Base-by-base conservation (phyloP, 2,113 vertebrate species). In the Miniopterus natalensis region DNA sequence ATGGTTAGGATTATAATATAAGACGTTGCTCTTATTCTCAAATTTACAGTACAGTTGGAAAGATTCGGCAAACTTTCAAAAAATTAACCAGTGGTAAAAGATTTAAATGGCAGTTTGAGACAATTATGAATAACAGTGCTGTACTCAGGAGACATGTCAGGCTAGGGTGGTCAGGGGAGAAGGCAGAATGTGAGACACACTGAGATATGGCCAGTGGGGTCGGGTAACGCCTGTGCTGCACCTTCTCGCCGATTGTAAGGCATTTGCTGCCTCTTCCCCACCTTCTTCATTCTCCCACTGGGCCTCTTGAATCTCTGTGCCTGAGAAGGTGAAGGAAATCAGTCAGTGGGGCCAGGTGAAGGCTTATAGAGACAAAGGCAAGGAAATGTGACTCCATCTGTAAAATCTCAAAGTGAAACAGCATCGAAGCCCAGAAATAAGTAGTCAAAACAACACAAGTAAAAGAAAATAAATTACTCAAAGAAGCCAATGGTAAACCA, bases 41-140 rank as follows among this genome's bases (percentile, higher is more conserved):
- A 73, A 63, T 68, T 84, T 79, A 45, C 5, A 79, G 29, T 80
- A 31, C 17, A 40, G 1, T 47, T 74, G 40, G 9, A 85, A 95
- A 83, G 21, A 83, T 23, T 51, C 29, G 20, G 17, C 75, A 94
- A 61, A 53, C 27, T 96, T n/a, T 93, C 18, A 20, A 93, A 90
- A 89, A 71, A 53, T 6, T 61, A 51, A 68, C 57, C 31, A 85
- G 47, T 7, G 29, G 13, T 55, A 40, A 77, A 90, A 90, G 23
- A 29, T 61, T 90, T 81, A 63, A 75, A 47, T 68, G 73, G 42
- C 2, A 40, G 21, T 75, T 86, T 66, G 59, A 93, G 13, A 81
- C 66, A 27, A 17, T 77, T 81, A 36, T 47, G 61, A 80, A 68
- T 18, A 80, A 23, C 70, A 92, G 1, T 29, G 20, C 12, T 20